Evolutionary conservation across 2,113 vertebrate genomes (phyloP), one percentile per base, ranked within the genome.

Genomic region (Gopherus flavomarginatus): DNA sequence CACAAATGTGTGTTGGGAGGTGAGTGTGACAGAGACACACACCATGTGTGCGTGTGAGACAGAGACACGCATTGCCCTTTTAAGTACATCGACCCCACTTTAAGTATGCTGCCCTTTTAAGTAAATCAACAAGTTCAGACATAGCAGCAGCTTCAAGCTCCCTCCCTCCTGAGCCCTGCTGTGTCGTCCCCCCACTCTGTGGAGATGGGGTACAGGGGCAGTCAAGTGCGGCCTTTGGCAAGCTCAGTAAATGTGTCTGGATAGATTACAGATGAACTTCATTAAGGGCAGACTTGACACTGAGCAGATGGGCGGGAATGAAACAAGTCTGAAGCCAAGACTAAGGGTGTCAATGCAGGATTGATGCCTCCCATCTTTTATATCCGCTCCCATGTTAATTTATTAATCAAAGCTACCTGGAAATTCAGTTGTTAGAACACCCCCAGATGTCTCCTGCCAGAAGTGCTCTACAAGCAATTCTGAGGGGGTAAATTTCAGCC

Each of bases 251-350:
- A 42, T 3, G 0, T 16, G 59, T 72, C 78, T 65, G 84, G 29
- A 87, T 83, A 87, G 57, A 86, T 38, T 92, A 0, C 0, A 62
- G 29, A 3, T 5, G 65, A 83, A 85, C 65, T 88, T 92, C 50
- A 59, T 81, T 50, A 88, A 75, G 65, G 81, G 82, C 3, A 11
- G 53, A 80, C 88, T 49, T 90, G 95, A 86, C 87, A 86, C 16
- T 6, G 0, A 0, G 27, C 5, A 29, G 54, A 77, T 35, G 0
- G 4, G 42, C 27, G 0, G 0, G 86, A 84, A 86, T 83, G 44
- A 56, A 24, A 88, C 77, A 52, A 65, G 94, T 8, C 54, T 56
- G 0, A 5, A 56, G 52, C 85, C 87, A 92, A 96, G 72, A 8
- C 56, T 5, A 93, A 57, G 81, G 21, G 13, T 3, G 12, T 86